Percentiles rank a stretch among this genome's conserved stretches.
These are phyloP conservation scores for Crotalus tigris DNA, from an alignment of 2,113 vertebrate genomes.

Conservation along the genomic window DNA sequence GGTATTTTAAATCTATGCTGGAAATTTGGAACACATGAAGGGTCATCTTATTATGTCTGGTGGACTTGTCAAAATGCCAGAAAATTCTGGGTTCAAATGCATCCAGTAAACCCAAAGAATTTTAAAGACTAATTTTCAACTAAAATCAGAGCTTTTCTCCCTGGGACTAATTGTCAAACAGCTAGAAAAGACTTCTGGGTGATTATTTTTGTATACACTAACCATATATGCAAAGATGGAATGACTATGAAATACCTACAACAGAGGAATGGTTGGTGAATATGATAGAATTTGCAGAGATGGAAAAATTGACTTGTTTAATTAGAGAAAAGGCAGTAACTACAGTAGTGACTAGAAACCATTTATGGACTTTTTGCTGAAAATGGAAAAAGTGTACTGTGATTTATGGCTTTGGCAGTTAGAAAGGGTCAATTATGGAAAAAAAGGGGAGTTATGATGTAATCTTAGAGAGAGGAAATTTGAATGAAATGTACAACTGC, in stretches of 20 bases:
- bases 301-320: neutral
- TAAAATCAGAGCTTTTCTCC: neutral
- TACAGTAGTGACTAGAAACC: neutral
- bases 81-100: neutral
- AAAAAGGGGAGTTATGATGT: neutral
- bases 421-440: neutral
- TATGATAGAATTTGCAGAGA: neutral
- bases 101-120: neutral
- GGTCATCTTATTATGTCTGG: neutral
- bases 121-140: neutral
- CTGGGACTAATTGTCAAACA: neutral
- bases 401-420: neutral
- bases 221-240: neutral
- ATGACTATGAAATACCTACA: neutral
- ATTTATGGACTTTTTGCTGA: neutral
- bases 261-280: neutral
- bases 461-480: neutral
- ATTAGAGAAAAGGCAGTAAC: neutral
- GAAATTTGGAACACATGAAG: neutral
- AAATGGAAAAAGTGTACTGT: neutral
- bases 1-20: neutral
- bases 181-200: neutral
- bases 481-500: neutral
- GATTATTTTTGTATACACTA: neutral
- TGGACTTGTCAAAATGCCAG: neutral